Percentiles rank a stretch among this genome's conserved stretches.
Evolutionary conservation across 2,797 vertebrate genomes (phyloP).

Genomic region (Natrix natrix): DNA sequence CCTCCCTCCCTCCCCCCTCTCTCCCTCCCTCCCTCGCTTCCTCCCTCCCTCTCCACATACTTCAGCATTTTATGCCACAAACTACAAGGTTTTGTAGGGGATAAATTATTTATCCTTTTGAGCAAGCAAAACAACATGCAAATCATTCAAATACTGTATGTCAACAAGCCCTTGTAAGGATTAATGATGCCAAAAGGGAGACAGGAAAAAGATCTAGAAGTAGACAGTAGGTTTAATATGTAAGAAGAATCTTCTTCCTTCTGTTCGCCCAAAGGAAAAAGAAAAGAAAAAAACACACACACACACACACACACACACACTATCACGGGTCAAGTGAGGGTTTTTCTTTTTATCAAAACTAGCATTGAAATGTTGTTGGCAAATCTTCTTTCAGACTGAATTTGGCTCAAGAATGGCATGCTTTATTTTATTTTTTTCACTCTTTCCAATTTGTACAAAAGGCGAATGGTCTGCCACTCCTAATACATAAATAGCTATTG

Average conservation of each 20-base stretch:
- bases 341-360: conserved; percentile 33
- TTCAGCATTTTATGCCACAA: conserved; percentile 13
- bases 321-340: conserved; percentile 1
- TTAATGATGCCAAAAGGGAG: conserved; percentile 46
- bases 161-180: conserved; percentile 34
- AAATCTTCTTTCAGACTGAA: conserved; percentile 51
- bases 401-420: conserved; percentile 11
- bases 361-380: conserved; percentile 49
- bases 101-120: conserved; percentile 37
- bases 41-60: too few species aligned
- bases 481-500: conserved; percentile 46
- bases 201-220: conserved; percentile 45
- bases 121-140: neutral
- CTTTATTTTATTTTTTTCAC: conserved; percentile 25
- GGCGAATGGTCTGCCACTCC: conserved; percentile 36
- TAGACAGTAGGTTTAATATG: conserved; percentile 50
- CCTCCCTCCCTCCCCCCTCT: too few species aligned
- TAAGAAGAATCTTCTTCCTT: conserved; percentile 40
- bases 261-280: conserved; percentile 25
- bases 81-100: neutral
- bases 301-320: too few species aligned
- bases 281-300: neutral
- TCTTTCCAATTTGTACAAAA: conserved; percentile 43
- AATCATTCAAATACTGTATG: conserved; percentile 39
- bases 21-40: too few species aligned